Conservation (phyloP, 2,113 vertebrate genomes). For the Alces alces region DNA sequence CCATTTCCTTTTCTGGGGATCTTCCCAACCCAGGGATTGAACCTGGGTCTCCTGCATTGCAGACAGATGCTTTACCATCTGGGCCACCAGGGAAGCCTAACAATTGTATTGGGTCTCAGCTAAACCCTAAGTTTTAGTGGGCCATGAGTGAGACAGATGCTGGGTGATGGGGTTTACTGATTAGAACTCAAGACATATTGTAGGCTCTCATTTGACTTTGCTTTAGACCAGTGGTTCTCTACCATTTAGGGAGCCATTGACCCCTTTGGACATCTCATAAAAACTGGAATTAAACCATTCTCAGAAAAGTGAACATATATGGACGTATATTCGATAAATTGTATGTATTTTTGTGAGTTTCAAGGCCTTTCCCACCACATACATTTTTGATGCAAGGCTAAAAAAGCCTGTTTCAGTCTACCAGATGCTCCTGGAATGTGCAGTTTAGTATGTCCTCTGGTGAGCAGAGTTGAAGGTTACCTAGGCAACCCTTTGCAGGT, state of each 20-base stretch:
- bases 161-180: not conserved
- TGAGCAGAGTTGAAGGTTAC: not conserved
- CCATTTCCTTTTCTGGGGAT: not conserved
- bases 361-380: not conserved
- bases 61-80: not conserved
- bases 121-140: not conserved
- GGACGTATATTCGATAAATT: not conserved
- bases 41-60: not conserved
- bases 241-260: not conserved
- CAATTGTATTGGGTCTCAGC: not conserved
- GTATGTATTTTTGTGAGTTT: not conserved
- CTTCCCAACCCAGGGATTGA: not conserved
- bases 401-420: not conserved
- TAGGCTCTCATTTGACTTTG: not conserved
- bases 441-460: not conserved
- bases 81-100: not conserved
- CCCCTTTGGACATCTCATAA: not conserved
- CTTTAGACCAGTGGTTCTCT: not conserved
- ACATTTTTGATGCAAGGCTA: not conserved
- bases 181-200: not conserved
- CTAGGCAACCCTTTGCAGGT: not conserved
- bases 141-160: not conserved
- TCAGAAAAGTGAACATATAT: not conserved
- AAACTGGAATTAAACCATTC: not conserved
- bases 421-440: not conserved